Percentiles rank a stretch among this genome's conserved stretches.
These are phyloP conservation scores for Seriola dumerili DNA, from an alignment of 2,113 vertebrate species.

Conservation along the genomic window DNA sequence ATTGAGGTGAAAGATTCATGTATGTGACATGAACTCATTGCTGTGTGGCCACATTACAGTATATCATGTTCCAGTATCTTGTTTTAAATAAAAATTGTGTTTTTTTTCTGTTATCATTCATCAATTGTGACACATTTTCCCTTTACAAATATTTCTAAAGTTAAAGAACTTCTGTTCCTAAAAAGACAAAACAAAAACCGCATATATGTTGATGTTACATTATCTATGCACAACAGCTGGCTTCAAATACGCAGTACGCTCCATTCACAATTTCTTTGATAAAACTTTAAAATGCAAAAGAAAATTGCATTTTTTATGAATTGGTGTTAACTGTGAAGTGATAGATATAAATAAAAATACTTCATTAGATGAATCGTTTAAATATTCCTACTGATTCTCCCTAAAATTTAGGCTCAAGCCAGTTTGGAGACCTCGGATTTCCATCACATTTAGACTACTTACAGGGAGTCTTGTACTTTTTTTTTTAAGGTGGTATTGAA, in stretches of 20 bases:
- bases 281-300: neutral
- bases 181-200: neutral
- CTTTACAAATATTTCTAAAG: neutral
- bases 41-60: conserved; percentile 39
- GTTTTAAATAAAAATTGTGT: neutral
- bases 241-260: neutral
- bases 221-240: neutral
- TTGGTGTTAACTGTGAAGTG: neutral
- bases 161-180: neutral
- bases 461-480: neutral
- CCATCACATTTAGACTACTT: neutral
- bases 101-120: neutral
- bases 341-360: neutral
- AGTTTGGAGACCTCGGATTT: neutral
- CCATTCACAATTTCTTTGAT: neutral
- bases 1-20: conserved; percentile 80
- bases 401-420: neutral
- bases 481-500: neutral
- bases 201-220: neutral
- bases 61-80: conserved; percentile 29
- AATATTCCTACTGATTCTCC: neutral
- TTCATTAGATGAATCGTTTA: neutral
- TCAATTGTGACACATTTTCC: neutral
- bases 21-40: conserved; percentile 68
- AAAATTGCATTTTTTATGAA: neutral